Evolutionary conservation across 2,888 invertebrate genomes (phyloP).

Genomic region (Torymus auratus): DNA sequence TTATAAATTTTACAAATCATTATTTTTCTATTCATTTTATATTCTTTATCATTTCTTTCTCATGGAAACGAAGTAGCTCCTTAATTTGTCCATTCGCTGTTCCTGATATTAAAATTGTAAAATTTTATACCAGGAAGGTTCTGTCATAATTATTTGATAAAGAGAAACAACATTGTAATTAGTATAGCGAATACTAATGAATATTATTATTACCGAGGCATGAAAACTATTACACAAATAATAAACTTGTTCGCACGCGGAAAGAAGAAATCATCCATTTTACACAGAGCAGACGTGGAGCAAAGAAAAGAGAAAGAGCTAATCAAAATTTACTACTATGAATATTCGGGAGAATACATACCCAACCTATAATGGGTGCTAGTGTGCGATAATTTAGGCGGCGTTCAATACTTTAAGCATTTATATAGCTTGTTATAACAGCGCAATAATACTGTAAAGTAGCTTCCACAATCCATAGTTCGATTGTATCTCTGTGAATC

Average conservation of each 20-base stretch:
- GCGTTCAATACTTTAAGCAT: constrained; percentile 57
- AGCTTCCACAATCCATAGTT: constrained; percentile 58
- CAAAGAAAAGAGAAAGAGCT: constrained; percentile 39
- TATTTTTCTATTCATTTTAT: constrained; percentile 31
- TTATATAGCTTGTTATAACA: constrained; percentile 57
- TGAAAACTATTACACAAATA: constrained; percentile 40
- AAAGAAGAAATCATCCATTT: constrained; percentile 32
- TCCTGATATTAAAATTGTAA: constrained; percentile 28
- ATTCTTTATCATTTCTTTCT: constrained; percentile 15
- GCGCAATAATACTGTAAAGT: constrained; percentile 58
- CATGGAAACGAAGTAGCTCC: constrained; percentile 39
- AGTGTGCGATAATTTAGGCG: constrained; percentile 56
- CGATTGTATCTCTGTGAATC: constrained; percentile 52
- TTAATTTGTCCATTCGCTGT: constrained; percentile 41
- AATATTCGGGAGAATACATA: constrained; percentile 38
- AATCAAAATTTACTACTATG: constrained; percentile 57
- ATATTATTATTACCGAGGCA: constrained; percentile 41
- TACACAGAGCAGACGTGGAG: constrained; percentile 10
- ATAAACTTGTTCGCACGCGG: constrained; percentile 45
- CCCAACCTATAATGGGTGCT: constrained; percentile 52
- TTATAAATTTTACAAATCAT: constrained; percentile 38
- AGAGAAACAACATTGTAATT: constrained; percentile 29
- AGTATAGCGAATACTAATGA: constrained; percentile 36
- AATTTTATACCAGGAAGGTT: constrained; percentile 35
- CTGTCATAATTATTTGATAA: constrained; percentile 24